Evolutionary conservation across 2,113 vertebrate genomes (phyloP), one percentile per base, ranked within the genome.

Genomic region (Gallinago undulata): DNA sequence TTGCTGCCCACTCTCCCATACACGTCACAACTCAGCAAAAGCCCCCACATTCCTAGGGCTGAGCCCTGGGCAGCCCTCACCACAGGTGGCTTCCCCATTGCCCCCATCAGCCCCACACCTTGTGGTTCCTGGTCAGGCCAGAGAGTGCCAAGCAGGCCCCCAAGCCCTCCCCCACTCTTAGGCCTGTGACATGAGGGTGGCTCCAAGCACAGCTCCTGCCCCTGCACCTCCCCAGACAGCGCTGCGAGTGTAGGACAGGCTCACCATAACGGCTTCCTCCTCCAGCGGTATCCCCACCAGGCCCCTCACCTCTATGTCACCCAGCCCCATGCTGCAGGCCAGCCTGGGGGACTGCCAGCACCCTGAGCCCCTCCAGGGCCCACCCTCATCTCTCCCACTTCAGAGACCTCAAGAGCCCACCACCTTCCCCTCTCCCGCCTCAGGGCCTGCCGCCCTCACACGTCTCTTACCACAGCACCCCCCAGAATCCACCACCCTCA

Each of bases 1-100:
- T 56, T 57, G 39, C 28, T 56, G 25, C 37, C 27, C 24, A 30
- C 11, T 43, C 28, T 63, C 16, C 45, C 47, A 69, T 25, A 19
- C 19, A 51, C 7, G 8, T 62, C 48, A 22, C 22, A n/a, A 11
- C 11, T 43, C 50, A 60, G 19, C 53, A 86, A 66, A 70, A 74
- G 37, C 6, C 18, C 8, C 24, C 2, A 12, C 12, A 22, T 43
- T 64, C 7, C n/a, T 7, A 39, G 22, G 2, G 19, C 39, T 22
- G 39, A 68, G 28, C 31, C 25, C n/a, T 16, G 12, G 3, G 9
- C 21, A 63, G 41, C 33, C 43, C n/a, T 72, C 11, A 11, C 13
- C 8, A 17, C 51, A 51, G 18, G 10, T 1, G 1, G 19, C 23
- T 60, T 39, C 27, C 19, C 13, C 43, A 5, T 35, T 5, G 3